Conservation (phyloP, 2,888 invertebrate genomes). For the Lasiommata megera region DNA sequence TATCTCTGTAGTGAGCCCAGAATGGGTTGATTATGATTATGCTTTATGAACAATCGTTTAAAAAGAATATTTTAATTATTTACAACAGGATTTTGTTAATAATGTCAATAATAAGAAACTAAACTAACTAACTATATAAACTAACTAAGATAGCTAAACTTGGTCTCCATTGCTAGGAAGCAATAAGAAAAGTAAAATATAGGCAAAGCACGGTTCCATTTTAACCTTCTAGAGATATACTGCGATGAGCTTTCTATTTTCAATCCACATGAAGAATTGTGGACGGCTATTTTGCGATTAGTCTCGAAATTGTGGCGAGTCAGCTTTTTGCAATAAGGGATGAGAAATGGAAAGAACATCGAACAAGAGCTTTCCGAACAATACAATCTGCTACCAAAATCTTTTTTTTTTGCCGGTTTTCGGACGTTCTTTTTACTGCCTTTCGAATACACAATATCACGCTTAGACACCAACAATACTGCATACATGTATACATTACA, state of each 20-base stretch:
- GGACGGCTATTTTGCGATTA: slow-evolving; percentile 22
- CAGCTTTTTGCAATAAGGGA: slow-evolving; percentile 24
- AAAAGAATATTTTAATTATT: no score
- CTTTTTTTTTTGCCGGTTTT: background rate
- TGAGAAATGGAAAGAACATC: slow-evolving; percentile 12
- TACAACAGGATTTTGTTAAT: no score
- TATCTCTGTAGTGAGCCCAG: no score
- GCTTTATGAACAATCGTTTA: no score
- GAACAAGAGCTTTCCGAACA: slow-evolving; percentile 11
- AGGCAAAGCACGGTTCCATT: no score
- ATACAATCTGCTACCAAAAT: slow-evolving; percentile 8
- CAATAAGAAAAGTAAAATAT: no score
- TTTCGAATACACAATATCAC: background rate
- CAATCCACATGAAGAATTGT: slow-evolving; percentile 10
- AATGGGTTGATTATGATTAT: no score
- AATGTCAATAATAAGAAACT: no score
- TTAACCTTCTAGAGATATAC: background rate
- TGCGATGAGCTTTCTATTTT: background rate
- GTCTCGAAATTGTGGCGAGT: slow-evolving; percentile 20
- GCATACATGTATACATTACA: background rate
- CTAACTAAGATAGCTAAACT: no score
- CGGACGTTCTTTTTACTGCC: background rate
- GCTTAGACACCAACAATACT: background rate
- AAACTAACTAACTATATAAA: no score
- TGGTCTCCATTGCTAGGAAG: no score